A percentile compares a stretch with the other conserved stretches of the same genome.
These are phyloP conservation scores for Kobus ellipsiprymnus DNA, from an alignment of 2,113 vertebrate species.

Conservation along the genomic window DNA sequence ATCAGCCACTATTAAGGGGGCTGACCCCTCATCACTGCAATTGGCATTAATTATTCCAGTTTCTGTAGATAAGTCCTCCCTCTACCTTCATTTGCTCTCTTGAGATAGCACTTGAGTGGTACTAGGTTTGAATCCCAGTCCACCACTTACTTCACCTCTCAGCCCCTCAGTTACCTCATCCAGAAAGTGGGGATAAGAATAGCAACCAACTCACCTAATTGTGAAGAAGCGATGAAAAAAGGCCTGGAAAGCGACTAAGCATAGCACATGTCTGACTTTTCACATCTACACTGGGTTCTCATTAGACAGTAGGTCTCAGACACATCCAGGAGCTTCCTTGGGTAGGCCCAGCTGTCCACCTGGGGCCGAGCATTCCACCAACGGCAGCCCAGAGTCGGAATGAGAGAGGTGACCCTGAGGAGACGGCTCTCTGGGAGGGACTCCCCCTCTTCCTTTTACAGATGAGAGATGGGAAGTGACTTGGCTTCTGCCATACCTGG, in stretches of 20 bases:
- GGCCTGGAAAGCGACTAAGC: neutral
- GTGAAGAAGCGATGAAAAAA: neutral
- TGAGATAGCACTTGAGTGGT: neutral
- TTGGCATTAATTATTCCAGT: neutral
- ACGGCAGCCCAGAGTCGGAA: neutral
- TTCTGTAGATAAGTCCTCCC: fast-evolving
- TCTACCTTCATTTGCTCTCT: neutral
- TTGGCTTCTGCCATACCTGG: neutral
- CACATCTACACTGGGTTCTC: neutral
- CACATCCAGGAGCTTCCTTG: neutral
- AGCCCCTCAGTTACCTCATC: neutral
- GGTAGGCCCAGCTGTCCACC: neutral
- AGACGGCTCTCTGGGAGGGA: no score
- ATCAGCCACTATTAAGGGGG: fast-evolving
- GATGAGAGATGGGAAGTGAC: neutral
- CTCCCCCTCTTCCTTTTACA: neutral
- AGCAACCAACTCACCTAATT: neutral
- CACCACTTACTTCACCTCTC: neutral
- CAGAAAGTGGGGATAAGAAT: neutral
- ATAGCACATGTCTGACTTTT: neutral
- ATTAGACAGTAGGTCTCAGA: neutral
- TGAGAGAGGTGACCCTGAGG: neutral
- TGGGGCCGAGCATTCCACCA: neutral
- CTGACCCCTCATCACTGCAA: neutral
- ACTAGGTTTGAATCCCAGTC: neutral